Evolutionary conservation across 2,113 vertebrate species (phyloP).

Genomic region (Donacobius atricapilla): DNA sequence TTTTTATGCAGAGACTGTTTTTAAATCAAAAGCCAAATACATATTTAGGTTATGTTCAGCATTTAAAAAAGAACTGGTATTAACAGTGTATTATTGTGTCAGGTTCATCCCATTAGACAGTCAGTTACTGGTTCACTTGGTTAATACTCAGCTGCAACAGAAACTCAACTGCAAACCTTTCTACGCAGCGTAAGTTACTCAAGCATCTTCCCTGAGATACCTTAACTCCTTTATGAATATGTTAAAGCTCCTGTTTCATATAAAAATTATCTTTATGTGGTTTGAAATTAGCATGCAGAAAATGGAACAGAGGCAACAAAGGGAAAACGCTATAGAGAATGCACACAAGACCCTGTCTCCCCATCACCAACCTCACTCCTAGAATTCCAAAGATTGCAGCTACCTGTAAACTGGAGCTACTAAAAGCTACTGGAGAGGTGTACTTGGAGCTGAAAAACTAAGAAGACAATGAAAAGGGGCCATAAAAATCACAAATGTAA

Average conservation of each 20-base stretch:
- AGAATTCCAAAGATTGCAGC: neutral
- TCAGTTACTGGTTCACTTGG: neutral
- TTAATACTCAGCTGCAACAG: neutral
- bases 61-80: neutral
- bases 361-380: neutral
- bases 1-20: neutral
- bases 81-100: neutral
- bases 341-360: neutral
- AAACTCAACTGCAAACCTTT: neutral
- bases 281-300: neutral
- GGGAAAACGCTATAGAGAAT: neutral
- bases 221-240: neutral
- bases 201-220: neutral
- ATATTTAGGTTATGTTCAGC: neutral
- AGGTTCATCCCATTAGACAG: neutral
- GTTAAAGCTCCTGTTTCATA: neutral
- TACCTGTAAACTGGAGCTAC: neutral
- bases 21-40: neutral
- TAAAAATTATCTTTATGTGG: neutral
- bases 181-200: neutral
- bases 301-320: neutral
- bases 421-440: neutral
- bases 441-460: neutral
- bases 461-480: neutral
- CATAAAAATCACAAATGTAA: conserved; percentile 38